Base-by-base conservation (phyloP, 2,113 vertebrate species). In the Lamprologus ornatipinnis region DNA sequence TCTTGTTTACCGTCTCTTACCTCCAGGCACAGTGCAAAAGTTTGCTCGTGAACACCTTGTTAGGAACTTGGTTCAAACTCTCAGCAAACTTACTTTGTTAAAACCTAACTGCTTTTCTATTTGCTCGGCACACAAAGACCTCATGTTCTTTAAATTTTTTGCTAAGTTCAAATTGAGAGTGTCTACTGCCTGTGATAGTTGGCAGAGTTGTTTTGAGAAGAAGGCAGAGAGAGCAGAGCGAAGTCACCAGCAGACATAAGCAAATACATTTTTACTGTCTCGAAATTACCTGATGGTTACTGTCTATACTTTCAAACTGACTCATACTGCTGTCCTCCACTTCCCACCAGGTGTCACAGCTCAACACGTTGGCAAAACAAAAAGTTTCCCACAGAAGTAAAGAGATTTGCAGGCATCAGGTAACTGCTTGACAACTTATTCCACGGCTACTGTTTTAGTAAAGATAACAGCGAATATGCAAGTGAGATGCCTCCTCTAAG, bases 21-120 rank as follows among this genome's bases (percentile, higher is more conserved):
- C 91, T 93, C 83, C 79, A 87, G 94, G 93, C 92, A 86, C 83
- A 70, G 87, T 33, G 55, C 86, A 70, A 86, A 91, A 84, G 86
- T 79, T 89, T 85, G 82, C 58, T 60, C 68, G 83, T 21, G 26
- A 89, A 84, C 83, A 87, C 70, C 83, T 92, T 63, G 60, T 87
- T 83, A 79, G 21, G 86, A 84, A 88, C 23, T 84, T 37, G 42
- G 35, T 80, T 84, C 53, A 73, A 93, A 90, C 55, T 55, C 60
- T 87, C 49, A 31, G 63, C 10, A 80, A 89, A 87, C 87, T 60
- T 26, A 23, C 83, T 87, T 82, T 65, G 75, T 70, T 82, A 13
- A 80, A 88, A 68, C 86, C 45, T 33, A 7, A 33, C 47, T 51
- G 82, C 57, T 54, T 35, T 81, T 78, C 47, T 40, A n/a, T 82